A percentile compares a stretch with the other conserved stretches of the same genome.
These are phyloP conservation scores for Aethina tumida DNA, from an alignment of 1,140 invertebrate species.

Conservation along the genomic window DNA sequence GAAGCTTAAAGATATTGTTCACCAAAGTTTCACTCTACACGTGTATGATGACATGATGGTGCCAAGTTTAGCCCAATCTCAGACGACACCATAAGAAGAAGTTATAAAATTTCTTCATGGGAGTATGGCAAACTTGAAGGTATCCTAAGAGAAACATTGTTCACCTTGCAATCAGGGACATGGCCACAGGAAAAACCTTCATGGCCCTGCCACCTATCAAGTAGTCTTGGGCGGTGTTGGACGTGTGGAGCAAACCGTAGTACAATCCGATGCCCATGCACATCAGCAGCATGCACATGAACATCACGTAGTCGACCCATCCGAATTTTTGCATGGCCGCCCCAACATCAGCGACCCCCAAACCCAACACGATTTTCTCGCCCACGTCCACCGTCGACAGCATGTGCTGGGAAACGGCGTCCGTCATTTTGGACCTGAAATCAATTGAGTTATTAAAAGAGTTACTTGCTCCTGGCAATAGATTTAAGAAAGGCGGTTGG, in stretches of 20 bases:
- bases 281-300: slow-evolving; percentile 56
- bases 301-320: slow-evolving; percentile 59
- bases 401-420: slow-evolving; percentile 15
- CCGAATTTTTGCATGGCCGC: slow-evolving; percentile 53
- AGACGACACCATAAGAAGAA: too few species aligned
- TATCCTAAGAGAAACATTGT: slow-evolving; percentile 7
- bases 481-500: too few species aligned
- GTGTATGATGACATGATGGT: too few species aligned
- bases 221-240: slow-evolving; percentile 62
- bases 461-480: too few species aligned
- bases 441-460: background rate
- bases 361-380: slow-evolving; percentile 19
- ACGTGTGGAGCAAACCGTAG: slow-evolving; percentile 63
- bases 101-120: background rate
- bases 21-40: too few species aligned
- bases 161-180: slow-evolving; percentile 73
- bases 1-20: too few species aligned
- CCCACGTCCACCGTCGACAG: slow-evolving; percentile 18
- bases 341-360: slow-evolving; percentile 47
- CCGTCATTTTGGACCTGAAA: slow-evolving; percentile 15
- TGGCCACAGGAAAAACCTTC: slow-evolving; percentile 66
- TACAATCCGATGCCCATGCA: slow-evolving; percentile 69
- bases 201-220: slow-evolving; percentile 76
- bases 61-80: too few species aligned
- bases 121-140: background rate